Percentiles rank a stretch among this genome's conserved stretches.
These are phyloP conservation scores for Nemopilema nomurai DNA, from an alignment of 30 jellyfish, hydroid and myxozoan genomes.

Conservation along the genomic window DNA sequence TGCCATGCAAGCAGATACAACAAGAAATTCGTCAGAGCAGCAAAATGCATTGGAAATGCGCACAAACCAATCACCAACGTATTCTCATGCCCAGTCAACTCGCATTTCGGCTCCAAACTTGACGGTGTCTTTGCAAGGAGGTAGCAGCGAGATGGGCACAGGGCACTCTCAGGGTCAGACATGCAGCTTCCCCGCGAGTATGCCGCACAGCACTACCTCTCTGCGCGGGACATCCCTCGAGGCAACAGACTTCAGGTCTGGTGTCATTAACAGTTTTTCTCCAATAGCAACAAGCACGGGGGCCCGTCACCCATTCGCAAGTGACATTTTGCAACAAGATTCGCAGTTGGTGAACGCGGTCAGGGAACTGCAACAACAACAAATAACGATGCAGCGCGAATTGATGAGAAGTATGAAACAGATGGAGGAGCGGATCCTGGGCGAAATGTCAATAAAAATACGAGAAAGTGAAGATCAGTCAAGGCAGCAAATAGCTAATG, in stretches of 20 bases:
- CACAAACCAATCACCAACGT: neutral
- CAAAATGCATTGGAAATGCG: neutral
- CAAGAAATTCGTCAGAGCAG: conserved; percentile 9
- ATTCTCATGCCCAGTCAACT: neutral
- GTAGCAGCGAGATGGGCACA: neutral
- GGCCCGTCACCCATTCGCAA: neutral
- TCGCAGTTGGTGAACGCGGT: conserved; percentile 56
- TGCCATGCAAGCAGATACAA: neutral
- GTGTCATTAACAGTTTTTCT: neutral
- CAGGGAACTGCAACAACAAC: conserved; percentile 70
- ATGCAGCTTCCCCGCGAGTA: neutral
- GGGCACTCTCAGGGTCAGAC: neutral
- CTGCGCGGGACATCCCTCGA: neutral
- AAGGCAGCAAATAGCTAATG: conserved; percentile 68
- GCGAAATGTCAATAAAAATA: conserved; percentile 39
- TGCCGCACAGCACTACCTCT: neutral
- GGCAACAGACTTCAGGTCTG: neutral
- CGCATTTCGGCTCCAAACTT: neutral
- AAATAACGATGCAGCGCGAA: conserved; percentile 67
- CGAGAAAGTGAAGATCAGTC: conserved; percentile 62
- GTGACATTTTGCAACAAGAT: conserved; percentile 9
- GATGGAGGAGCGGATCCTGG: conserved; percentile 58
- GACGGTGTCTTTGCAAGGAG: neutral
- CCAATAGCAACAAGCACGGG: conserved; percentile 1
- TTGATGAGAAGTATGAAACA: conserved; percentile 46